Base-by-base conservation (phyloP, 1,140 invertebrate species). In the Drosophila ercepeae region DNA sequence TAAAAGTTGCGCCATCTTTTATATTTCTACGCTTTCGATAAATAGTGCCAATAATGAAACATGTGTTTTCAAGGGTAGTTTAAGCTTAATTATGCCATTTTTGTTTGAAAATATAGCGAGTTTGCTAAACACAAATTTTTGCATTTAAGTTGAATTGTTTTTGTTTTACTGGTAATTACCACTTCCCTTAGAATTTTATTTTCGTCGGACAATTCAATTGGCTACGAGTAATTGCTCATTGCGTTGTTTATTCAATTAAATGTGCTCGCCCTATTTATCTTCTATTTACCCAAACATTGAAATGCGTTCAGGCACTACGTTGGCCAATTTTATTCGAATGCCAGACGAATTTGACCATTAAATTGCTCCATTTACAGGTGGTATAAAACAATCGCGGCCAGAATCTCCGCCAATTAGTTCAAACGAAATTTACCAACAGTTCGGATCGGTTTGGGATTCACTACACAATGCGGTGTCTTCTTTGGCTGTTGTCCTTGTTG, bases 161-260 rank as follows among this genome's bases (percentile, higher is more conserved):
- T 14, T n/a, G n/a, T 21, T 21, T 21, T 21, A 21, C 21, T 21
- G 4, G 21, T 21, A 16, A 16, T 39, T 16, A 36, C 21, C 1
- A 19, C 11, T n/a, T 27, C n/a, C 4, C 4, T 32, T 8, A 1
- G 14, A 49, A 27, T 34, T 8, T n/a, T 11, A 1, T 9, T 4
- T 4, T 4, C 60, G 44, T 32, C 45, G 32, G 25, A 34, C 59
- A 25, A 44, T 13, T 51, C 45, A 39, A 59, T 70, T 59, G 14
- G 29, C 36, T 39, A 39, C 36, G 5, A 39, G 29, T 71, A 60
- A 60, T 71, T 45, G 32, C 18, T 48, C 21, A 36, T 39, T 19
- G 54, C 46, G 59, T 72, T 72, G 69, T 72, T 72, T 72, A 72
- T 71, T 69, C 48, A 60, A 72, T 71, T 72, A 61, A 60, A 72